Conservation (phyloP, 2,797 vertebrate genomes). For the Epinephelus malabaricus region DNA sequence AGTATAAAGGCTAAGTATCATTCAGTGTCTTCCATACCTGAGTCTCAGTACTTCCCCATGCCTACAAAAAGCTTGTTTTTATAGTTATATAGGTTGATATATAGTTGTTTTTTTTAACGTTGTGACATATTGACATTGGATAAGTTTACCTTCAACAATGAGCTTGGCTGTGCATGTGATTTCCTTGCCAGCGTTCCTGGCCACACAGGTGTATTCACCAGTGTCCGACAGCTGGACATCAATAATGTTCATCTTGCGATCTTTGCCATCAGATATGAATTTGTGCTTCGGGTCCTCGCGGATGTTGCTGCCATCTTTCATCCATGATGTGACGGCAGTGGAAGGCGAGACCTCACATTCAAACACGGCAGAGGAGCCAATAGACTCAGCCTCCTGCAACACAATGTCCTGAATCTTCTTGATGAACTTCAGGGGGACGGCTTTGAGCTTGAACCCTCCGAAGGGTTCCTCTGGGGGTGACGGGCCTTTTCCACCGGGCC, state of each 20-base stretch:
- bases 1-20: no score
- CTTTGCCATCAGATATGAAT: constrained; percentile 96
- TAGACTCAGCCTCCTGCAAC: constrained; percentile 94
- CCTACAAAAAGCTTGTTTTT: not conserved
- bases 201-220: constrained; percentile 96
- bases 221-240: constrained; percentile 97
- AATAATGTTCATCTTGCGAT: constrained; percentile 95
- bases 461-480: constrained; percentile 96
- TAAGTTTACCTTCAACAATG: constrained; percentile 93
- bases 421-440: constrained; percentile 96
- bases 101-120: not conserved
- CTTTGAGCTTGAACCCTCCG: constrained; percentile 94
- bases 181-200: constrained; percentile 95
- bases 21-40: constrained; percentile 1
- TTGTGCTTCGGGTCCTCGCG: constrained; percentile 96
- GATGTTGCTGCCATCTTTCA: constrained; percentile 96
- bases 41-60: not conserved
- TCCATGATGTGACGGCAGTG: constrained; percentile 94
- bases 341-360: constrained; percentile 97
- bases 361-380: constrained; percentile 95
- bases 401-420: constrained; percentile 95
- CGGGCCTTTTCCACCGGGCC: constrained; percentile 94
- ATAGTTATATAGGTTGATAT: no score
- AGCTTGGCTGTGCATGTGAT: constrained; percentile 95
- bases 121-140: not conserved